Percentiles rank a stretch among this genome's conserved stretches.
Conservation (phyloP, 64 coral and sea anemone species). For the Acropora tenuis region DNA sequence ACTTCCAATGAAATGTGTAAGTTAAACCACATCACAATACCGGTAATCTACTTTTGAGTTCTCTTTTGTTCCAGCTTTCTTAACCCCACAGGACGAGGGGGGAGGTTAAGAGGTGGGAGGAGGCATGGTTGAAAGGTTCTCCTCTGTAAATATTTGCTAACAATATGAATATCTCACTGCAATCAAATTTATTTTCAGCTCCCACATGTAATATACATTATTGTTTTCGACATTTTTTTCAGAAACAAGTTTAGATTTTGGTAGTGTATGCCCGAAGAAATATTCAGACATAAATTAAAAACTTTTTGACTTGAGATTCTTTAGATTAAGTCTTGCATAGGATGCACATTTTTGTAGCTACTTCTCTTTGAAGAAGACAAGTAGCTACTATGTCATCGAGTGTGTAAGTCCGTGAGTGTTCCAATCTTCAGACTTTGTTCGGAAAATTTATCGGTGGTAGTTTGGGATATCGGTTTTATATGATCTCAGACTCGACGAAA, state of each 20-base stretch:
- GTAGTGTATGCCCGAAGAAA: neutral
- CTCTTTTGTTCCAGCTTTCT: slow-evolving; percentile 51
- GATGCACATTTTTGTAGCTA: neutral
- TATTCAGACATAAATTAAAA: neutral
- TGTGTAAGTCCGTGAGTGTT: no score
- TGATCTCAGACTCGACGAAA: no score
- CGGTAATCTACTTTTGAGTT: slow-evolving; percentile 37
- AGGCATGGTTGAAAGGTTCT: slow-evolving; percentile 48
- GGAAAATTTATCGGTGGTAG: no score
- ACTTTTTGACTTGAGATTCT: no score
- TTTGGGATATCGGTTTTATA: no score
- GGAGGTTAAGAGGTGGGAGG: neutral
- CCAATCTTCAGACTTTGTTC: no score
- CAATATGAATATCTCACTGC: no score
- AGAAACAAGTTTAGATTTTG: slow-evolving; percentile 49
- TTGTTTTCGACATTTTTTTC: slow-evolving; percentile 38
- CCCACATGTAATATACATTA: slow-evolving; percentile 45
- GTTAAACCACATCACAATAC: slow-evolving; percentile 16
- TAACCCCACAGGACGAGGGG: slow-evolving; percentile 26
- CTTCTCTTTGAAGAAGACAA: no score
- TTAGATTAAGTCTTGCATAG: no score
- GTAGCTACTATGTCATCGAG: no score
- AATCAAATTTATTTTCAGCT: neutral
- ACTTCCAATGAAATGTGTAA: slow-evolving; percentile 42
- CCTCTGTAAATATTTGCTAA: neutral